These are phyloP conservation scores for Anoura caudifer DNA, from an alignment of 2,113 vertebrate species.

Conservation along the genomic window DNA sequence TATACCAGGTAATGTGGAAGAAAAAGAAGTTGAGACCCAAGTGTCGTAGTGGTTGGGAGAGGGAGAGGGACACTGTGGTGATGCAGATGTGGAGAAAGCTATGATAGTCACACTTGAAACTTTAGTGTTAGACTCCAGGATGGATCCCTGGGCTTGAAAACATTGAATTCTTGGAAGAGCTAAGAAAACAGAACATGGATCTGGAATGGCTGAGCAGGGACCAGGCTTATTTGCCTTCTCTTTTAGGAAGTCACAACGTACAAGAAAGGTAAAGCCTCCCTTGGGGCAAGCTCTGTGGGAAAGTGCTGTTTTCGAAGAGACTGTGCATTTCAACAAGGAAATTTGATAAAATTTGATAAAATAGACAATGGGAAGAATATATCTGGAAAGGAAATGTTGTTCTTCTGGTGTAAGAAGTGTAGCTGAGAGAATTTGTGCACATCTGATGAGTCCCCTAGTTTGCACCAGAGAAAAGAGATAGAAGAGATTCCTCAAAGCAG, in stretches of 20 bases:
- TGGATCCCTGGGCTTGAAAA: neutral
- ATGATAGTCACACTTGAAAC: neutral
- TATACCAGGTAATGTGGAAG: neutral
- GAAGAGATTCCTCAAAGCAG: neutral
- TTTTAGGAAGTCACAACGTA: neutral
- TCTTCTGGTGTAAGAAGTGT: neutral
- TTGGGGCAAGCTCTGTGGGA: neutral
- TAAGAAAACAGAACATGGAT: neutral
- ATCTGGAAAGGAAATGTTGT: neutral
- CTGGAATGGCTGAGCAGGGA: neutral
- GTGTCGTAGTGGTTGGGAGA: accelerated
- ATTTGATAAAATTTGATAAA: neutral
- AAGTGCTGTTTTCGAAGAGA: neutral
- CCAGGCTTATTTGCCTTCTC: neutral
- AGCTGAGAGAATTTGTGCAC: neutral
- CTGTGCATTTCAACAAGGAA: neutral
- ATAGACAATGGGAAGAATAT: neutral
- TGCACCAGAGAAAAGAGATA: neutral
- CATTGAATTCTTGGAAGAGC: neutral
- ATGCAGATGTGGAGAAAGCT: neutral
- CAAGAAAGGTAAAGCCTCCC: neutral
- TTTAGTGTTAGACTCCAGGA: neutral
- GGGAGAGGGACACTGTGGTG: accelerated
- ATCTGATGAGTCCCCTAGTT: neutral
- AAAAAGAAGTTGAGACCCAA: neutral